Evolutionary conservation across 2,888 invertebrate genomes (phyloP).

Genomic region (Diplolepis rosae): DNA sequence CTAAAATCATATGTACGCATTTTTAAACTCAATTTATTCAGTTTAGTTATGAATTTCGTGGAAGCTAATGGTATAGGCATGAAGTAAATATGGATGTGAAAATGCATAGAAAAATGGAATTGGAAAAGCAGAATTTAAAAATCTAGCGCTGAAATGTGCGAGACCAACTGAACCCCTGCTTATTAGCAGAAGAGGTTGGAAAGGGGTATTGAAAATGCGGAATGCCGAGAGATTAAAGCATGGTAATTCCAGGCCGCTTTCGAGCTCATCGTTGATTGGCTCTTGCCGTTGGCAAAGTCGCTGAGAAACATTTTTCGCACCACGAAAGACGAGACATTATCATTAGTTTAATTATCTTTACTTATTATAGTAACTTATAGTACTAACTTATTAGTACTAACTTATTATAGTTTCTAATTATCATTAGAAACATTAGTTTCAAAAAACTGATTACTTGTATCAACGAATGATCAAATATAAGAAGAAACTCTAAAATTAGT

Average conservation of each 20-base stretch:
- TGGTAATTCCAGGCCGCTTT: conserved; percentile 15
- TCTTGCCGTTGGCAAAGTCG: conserved; percentile 10
- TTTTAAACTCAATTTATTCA: background rate
- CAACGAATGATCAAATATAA: too few relatives aligned
- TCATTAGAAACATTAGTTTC: too few relatives aligned
- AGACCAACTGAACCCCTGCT: conserved; percentile 44
- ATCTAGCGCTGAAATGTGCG: conserved; percentile 33
- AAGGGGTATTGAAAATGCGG: conserved; percentile 4
- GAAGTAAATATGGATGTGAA: background rate
- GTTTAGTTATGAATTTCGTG: background rate
- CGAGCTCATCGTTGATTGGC: conserved; percentile 24
- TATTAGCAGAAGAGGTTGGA: conserved; percentile 41
- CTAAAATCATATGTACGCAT: background rate
- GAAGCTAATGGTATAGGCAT: background rate
- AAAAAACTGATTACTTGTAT: too few relatives aligned
- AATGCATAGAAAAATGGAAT: conserved; percentile 14
- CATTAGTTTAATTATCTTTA: too few relatives aligned
- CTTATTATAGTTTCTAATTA: too few relatives aligned
- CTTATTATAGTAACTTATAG: too few relatives aligned
- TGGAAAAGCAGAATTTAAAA: conserved; percentile 25
- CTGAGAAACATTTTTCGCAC: background rate
- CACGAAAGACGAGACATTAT: too few relatives aligned
- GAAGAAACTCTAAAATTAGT: too few relatives aligned
- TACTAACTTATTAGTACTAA: too few relatives aligned
- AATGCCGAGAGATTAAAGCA: conserved; percentile 9